phyloP scores from a whole-genome alignment of 2,113 vertebrate species.

The Malurus elegans region DNA sequence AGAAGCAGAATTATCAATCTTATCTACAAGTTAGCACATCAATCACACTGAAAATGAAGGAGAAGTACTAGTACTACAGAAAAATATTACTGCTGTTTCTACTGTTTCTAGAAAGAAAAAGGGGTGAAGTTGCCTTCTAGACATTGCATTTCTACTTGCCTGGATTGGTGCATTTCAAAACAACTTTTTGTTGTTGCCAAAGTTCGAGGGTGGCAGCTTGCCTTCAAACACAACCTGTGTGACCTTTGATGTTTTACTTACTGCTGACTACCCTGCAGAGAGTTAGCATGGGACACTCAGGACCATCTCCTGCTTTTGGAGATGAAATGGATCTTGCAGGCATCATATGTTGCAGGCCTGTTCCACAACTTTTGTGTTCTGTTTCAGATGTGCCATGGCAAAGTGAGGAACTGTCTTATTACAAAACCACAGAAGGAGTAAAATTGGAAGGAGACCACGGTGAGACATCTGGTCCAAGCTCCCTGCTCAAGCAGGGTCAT shows the following conservation, averaged over 20 bases:
- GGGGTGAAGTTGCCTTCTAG: background rate
- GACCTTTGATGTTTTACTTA: background rate
- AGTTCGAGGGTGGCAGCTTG: background rate
- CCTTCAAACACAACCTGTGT: background rate
- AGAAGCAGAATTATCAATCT: background rate
- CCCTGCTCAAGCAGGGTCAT: background rate
- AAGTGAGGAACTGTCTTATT: background rate
- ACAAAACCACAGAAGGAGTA: background rate
- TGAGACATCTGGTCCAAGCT: background rate
- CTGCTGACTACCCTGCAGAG: background rate
- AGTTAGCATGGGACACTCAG: background rate
- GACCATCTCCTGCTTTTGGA: background rate
- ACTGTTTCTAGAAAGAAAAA: background rate
- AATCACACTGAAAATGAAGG: background rate
- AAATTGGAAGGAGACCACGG: background rate
- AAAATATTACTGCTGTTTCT: background rate
- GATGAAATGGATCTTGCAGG: background rate
- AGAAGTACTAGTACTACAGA: background rate
- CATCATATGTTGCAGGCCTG: background rate
- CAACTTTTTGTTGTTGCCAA: background rate
- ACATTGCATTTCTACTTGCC: background rate
- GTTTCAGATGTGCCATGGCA: background rate
- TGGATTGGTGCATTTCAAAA: background rate
- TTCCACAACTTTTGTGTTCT: fast-evolving
- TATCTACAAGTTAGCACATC: background rate